These are phyloP conservation scores for Nomia melanderi DNA, from an alignment of 1,140 invertebrate species.

Conservation along the genomic window DNA sequence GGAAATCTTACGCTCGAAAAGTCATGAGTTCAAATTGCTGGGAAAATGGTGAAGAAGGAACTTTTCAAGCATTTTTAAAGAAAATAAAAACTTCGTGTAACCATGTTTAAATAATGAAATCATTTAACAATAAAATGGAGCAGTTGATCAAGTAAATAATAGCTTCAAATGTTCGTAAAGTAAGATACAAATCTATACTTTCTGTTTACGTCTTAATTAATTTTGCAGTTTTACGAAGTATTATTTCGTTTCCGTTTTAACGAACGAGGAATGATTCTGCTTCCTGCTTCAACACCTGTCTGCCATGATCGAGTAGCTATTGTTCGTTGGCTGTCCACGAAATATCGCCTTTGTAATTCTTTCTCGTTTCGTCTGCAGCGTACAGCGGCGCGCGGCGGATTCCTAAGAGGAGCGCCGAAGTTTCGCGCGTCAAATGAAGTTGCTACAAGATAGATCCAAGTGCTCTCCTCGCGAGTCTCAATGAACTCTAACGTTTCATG, in stretches of 20 bases:
- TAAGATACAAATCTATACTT: too few relatives aligned
- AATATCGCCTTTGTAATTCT: not conserved
- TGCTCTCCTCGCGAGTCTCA: not conserved
- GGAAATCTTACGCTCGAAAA: too few relatives aligned
- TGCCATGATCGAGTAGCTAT: not conserved
- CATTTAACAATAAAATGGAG: too few relatives aligned
- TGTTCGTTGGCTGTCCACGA: not conserved
- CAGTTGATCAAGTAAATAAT: too few relatives aligned
- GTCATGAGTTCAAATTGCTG: too few relatives aligned
- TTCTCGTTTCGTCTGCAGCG: not conserved
- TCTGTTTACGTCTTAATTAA: too few relatives aligned
- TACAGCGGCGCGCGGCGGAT: not conserved
- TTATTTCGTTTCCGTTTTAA: not conserved
- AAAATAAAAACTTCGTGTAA: too few relatives aligned
- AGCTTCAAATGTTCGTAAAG: too few relatives aligned
- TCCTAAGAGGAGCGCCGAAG: not conserved
- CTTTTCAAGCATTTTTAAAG: too few relatives aligned
- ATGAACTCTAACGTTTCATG: slow-evolving; percentile 9
- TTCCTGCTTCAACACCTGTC: not conserved
- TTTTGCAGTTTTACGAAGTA: not conserved
- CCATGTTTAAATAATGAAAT: too few relatives aligned
- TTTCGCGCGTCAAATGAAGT: slow-evolving; percentile 6
- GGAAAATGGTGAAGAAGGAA: too few relatives aligned
- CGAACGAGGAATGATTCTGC: not conserved
- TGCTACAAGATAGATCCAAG: not conserved